Evolutionary conservation across 2,888 invertebrate species (phyloP).

Genomic region (Eurytoma californica): DNA sequence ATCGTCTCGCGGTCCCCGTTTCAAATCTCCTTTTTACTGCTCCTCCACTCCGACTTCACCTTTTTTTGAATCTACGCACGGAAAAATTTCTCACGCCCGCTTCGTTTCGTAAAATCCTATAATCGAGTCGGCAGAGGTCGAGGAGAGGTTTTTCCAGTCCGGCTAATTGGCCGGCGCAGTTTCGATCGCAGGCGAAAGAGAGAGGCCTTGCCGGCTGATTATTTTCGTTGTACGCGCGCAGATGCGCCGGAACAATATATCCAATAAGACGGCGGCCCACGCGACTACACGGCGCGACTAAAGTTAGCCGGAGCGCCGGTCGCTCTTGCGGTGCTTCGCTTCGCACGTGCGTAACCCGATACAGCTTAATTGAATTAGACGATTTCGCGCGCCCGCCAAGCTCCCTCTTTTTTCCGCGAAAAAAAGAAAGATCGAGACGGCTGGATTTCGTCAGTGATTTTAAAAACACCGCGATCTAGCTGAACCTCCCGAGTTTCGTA

Average conservation of each 20-base stretch:
- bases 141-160: no score
- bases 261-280: constrained; percentile 23
- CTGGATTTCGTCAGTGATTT: not conserved
- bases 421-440: not conserved
- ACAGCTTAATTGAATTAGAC: constrained; percentile 43
- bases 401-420: not conserved
- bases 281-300: constrained; percentile 24
- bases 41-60: no score
- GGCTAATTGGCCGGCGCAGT: no score
- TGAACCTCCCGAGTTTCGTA: no score
- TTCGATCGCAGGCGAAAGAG: no score
- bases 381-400: constrained; percentile 11
- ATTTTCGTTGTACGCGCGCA: not conserved
- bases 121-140: no score
- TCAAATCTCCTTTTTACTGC: no score
- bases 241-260: not conserved
- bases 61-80: no score
- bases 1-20: no score
- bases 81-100: no score
- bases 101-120: no score
- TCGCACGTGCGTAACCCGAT: constrained; percentile 32
- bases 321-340: constrained; percentile 29
- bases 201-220: not conserved
- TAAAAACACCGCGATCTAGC: not conserved
- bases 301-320: constrained; percentile 32